phyloP scores from a whole-genome alignment of 2,797 vertebrate species.

The Onychomys leucogaster region DNA sequence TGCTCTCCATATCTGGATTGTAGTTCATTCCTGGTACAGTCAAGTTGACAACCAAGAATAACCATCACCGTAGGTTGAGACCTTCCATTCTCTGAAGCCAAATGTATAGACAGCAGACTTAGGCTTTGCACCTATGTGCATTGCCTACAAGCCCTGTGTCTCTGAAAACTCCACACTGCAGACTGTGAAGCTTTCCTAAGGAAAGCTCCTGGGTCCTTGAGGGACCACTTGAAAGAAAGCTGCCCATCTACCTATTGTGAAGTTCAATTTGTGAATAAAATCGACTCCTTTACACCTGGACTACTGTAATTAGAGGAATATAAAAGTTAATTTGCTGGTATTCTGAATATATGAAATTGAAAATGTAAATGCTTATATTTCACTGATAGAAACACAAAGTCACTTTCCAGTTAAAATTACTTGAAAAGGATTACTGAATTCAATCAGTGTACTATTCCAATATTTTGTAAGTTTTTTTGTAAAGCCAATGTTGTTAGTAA shows the following conservation, averaged over 20 bases:
- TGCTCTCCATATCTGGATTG: neutral
- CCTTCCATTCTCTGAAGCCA: neutral
- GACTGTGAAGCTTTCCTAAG: neutral
- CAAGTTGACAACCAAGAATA: neutral
- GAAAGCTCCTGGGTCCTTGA: neutral
- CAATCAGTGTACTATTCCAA: conserved; percentile 40
- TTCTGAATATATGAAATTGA: conserved; percentile 51
- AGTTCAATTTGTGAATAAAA: conserved; percentile 1
- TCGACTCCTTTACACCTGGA: conserved; percentile 33
- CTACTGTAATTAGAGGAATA: neutral
- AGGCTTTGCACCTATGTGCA: neutral
- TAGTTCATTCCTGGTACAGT: neutral
- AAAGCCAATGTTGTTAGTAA: neutral
- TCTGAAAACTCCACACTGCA: neutral
- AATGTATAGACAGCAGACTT: neutral
- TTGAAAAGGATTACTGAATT: conserved; percentile 42
- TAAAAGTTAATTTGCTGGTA: conserved; percentile 27
- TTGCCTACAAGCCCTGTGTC: neutral
- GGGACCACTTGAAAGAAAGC: neutral
- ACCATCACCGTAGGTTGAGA: neutral
- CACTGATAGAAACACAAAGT: conserved; percentile 18
- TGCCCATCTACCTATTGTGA: neutral
- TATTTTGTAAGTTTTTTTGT: conserved; percentile 53
- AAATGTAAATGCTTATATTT: conserved; percentile 40
- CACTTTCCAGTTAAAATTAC: conserved; percentile 41